Conservation (phyloP, 2,888 invertebrate genomes). For the Leptopilina myrica region DNA sequence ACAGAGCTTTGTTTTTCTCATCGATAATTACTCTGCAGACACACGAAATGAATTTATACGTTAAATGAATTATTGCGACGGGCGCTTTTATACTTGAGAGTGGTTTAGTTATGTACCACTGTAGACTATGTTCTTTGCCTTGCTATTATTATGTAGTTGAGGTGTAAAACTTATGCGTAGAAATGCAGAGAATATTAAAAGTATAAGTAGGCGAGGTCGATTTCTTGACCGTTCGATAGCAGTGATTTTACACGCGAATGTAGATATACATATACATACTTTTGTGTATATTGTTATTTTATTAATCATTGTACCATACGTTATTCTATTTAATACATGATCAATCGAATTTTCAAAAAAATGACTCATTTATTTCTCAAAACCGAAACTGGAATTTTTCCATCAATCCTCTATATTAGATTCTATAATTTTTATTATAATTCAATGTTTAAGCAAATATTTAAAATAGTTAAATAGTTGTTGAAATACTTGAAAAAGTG, state of each 20-base stretch:
- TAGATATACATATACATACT: conserved; percentile 59
- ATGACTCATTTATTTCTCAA: conserved; percentile 22
- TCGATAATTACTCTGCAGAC: not conserved
- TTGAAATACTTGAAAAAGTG: no score
- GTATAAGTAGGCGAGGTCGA: conserved; percentile 42
- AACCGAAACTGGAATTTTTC: not conserved
- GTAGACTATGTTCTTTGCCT: conserved; percentile 44
- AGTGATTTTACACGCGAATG: conserved; percentile 52
- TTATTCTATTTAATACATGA: conserved; percentile 70
- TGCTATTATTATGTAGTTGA: conserved; percentile 40
- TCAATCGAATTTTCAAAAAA: conserved; percentile 64
- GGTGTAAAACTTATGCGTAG: conserved; percentile 44
- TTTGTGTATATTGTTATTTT: conserved; percentile 66
- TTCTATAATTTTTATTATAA: no score
- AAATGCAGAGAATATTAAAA: conserved; percentile 43
- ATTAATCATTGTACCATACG: conserved; percentile 66
- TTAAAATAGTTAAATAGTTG: no score
- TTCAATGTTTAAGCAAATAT: no score
- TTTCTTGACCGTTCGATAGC: conserved; percentile 46
- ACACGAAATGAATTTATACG: not conserved
- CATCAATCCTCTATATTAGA: not conserved
- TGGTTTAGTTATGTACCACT: conserved; percentile 45
- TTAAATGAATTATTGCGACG: conserved; percentile 35
- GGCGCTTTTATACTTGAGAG: conserved; percentile 43
- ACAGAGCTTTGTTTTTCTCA: not conserved